Conservation (phyloP, 2,888 invertebrate genomes). For the Lomographa bimaculata region DNA sequence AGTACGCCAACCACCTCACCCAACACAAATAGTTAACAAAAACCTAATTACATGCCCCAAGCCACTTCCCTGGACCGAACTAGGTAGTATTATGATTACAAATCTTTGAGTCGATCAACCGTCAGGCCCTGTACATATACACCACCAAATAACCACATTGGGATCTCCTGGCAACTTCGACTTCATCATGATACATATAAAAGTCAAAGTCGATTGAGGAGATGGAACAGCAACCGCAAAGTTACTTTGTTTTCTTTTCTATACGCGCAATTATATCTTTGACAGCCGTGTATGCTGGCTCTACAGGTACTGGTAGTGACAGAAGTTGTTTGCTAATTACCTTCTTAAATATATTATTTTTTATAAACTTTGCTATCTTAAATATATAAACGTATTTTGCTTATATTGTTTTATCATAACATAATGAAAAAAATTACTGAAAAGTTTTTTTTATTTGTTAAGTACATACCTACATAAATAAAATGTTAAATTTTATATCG, state of each 20-base stretch:
- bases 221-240: constrained; percentile 42
- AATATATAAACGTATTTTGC: too few species aligned
- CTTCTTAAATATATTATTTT: not conserved
- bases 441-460: too few species aligned
- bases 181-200: constrained; percentile 37
- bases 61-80: constrained; percentile 64
- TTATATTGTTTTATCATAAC: too few species aligned
- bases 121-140: constrained; percentile 62
- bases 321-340: constrained; percentile 43
- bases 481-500: too few species aligned
- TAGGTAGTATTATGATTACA: constrained; percentile 65
- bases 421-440: too few species aligned
- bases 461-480: too few species aligned
- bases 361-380: too few species aligned
- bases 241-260: constrained; percentile 61
- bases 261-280: constrained; percentile 78
- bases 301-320: constrained; percentile 58
- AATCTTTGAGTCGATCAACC: constrained; percentile 74
- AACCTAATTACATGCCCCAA: constrained; percentile 61
- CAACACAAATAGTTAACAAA: constrained; percentile 47
- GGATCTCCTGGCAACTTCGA: constrained; percentile 22
- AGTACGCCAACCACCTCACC: constrained; percentile 15
- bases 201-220: constrained; percentile 36
- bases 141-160: constrained; percentile 49
- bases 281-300: constrained; percentile 59